Evolutionary conservation across 2,797 vertebrate species (phyloP), one percentile per base, ranked within the genome.

Genomic region (Macropodus opercularis): DNA sequence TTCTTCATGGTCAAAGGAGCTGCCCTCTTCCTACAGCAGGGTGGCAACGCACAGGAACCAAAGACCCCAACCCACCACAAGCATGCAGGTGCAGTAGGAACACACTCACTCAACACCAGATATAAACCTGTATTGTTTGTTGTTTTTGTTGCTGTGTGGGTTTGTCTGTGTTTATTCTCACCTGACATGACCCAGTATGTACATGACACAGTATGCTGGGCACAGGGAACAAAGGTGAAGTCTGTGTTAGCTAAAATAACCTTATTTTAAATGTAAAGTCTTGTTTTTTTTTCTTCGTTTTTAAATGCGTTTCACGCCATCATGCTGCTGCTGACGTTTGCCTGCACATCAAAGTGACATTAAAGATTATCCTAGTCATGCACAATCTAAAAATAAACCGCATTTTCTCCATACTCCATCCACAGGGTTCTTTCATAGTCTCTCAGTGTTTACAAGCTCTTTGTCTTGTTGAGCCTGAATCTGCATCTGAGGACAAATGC

Each of bases 1-100:
- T 99, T 99, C 93, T 98, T 99, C 89, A 98, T 98, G 95, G 98
- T 99, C 86, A 99, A 98, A 90, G 98, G 97, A 46, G 97, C 97
- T 1, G 98, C 97, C 32, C 94, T 99, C 65, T 98, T 98, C 89
- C 86, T 99, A 24, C 97, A 98, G 66, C 97, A 98, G 89, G 97
- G 96, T 39, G 95, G 85, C 92, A 95, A 87, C 63, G 75, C 95
- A 3, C 94, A 96, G 81, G 92, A 87, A 77, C 95, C 92, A 65
- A 90, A 92, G 71, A 93, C 94, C 46, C 95, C 95, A 12, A 93
- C 96, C 5, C 94, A 94, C 79, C 96, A 97, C 92, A 97, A 95
- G 55, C 94, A 96, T 84, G 96, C 97, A 94, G 97, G n/a, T n/a
- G n/a, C n/a, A n/a, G 98, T 99, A 86, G 81, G 71, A 49, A 38